Evolutionary conservation across 2,113 vertebrate species (phyloP), one percentile per base, ranked within the genome.

Genomic region (Entelurus aequoreus): DNA sequence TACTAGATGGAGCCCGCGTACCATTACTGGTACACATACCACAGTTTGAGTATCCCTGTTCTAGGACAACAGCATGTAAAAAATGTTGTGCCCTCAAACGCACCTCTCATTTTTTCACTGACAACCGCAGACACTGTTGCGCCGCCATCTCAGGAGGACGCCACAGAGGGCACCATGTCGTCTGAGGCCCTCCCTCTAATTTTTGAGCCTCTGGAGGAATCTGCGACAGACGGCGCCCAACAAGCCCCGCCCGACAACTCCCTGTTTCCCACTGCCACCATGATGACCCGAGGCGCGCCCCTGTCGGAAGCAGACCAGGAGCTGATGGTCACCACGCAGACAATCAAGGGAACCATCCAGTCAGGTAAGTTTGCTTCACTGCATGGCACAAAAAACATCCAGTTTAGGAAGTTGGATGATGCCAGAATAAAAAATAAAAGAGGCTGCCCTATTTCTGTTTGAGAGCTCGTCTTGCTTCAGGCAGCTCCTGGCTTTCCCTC

Each of bases 171-270:
- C 28, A 88, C 85, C 55, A 89, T 89, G 88, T 88, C 89, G 0
- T 88, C 90, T 0, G 85, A 88, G 71, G 79, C 86, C 8, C 84
- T 90, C 12, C 89, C 88, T 47, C 84, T 90, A 68, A 91, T 92
- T 71, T 92, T 92, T 44, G 88, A 90, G 63, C 89, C 89, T 4
- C 62, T 83, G 28, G 90, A 90, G 42, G 88, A 90, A n/a, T 75
- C 71, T 16, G 74, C 75, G 21, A 38, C 72, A 6, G 79, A 81
- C 61, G 79, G 62, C 19, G 52, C 50, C 4, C 58, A 37, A 0
- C 60, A 51, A 0, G 66, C 35, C 71, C 51, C 61, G 35, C 63
- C 76, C 5, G 75, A 66, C 62, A 65, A 60, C 11, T 49, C 72
- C 48, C 80, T 67, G 66, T 61, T 73, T 66, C 74, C 72, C 5